Evolutionary conservation across 2,888 invertebrate species (phyloP).

Genomic region (Pyrrhia umbra): DNA sequence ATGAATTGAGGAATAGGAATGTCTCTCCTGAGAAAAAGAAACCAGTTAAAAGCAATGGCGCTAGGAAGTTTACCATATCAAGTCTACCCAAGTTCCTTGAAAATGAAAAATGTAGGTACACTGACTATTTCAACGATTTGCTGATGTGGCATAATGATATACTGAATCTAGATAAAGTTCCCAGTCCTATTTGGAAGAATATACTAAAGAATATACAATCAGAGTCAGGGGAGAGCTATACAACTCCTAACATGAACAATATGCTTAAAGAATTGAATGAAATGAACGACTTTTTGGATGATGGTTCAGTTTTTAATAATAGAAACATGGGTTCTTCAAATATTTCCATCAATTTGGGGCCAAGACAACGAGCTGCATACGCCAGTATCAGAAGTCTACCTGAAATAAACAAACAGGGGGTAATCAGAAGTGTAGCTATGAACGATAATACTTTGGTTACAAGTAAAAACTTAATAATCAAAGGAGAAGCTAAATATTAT

Average conservation of each 20-base stretch:
- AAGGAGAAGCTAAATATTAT: slow-evolving; percentile 57
- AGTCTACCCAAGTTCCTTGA: rapidly evolving
- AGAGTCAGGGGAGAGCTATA: slow-evolving; percentile 16
- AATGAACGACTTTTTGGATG: slow-evolving; percentile 31
- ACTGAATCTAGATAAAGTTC: slow-evolving; percentile 62
- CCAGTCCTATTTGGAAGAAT: slow-evolving; percentile 57
- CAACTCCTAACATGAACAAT: slow-evolving; percentile 51
- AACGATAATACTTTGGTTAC: slow-evolving; percentile 54
- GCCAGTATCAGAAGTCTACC: not conserved
- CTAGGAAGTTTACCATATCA: not conserved
- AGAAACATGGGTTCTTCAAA: not conserved
- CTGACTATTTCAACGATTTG: slow-evolving; percentile 73
- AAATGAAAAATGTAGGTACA: slow-evolving; percentile 6
- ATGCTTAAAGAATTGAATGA: slow-evolving; percentile 59
- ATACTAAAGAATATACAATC: slow-evolving; percentile 54
- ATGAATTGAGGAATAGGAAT: not conserved
- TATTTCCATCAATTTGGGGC: not conserved
- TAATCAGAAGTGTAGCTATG: slow-evolving; percentile 40
- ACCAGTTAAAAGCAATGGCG: not conserved
- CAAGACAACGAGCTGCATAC: not conserved
- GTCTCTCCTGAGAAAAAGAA: not conserved
- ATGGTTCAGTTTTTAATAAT: not conserved
- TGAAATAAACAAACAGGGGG: not conserved
- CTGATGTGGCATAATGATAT: slow-evolving; percentile 74
- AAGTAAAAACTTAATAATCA: slow-evolving; percentile 46